Percentiles rank a stretch among this genome's conserved stretches.
phyloP scores from a whole-genome alignment of 2,113 vertebrate genomes.

The Numida meleagris region DNA sequence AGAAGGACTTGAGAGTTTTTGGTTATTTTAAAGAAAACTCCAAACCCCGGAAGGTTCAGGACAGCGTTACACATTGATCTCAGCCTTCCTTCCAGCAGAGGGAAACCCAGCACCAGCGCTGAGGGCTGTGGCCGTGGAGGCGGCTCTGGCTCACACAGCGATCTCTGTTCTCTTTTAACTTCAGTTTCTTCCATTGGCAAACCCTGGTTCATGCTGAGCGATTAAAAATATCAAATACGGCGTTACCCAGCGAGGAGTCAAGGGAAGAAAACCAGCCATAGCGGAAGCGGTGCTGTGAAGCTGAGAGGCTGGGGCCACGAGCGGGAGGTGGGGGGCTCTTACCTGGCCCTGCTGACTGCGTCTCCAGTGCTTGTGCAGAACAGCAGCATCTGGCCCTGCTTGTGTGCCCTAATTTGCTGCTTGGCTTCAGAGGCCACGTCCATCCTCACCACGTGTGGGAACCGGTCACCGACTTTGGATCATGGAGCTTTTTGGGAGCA shows the following conservation, averaged over 20 bases:
- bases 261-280: not conserved
- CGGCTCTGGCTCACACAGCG: slow-evolving; percentile 43
- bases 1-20: not conserved
- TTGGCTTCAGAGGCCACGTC: not conserved
- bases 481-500: not conserved
- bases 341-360: fast-evolving
- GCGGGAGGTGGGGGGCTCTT: not conserved
- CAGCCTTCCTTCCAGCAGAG: slow-evolving; percentile 25
- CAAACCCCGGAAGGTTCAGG: fast-evolving
- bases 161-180: slow-evolving; percentile 62
- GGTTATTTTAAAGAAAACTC: not conserved
- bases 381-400: not conserved
- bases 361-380: too few species aligned
- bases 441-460: fast-evolving
- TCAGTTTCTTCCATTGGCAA: slow-evolving; percentile 78
- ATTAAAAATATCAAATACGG: slow-evolving; percentile 66
- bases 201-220: slow-evolving; percentile 40
- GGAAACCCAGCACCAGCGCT: not conserved
- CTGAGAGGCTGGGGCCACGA: not conserved
- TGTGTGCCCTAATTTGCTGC: too few species aligned
- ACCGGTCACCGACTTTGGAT: not conserved
- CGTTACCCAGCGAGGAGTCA: not conserved
- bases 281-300: not conserved
- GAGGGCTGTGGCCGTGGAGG: slow-evolving; percentile 35
- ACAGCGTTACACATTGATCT: too few species aligned